These are phyloP conservation scores for Drosophila fungiperda DNA, from an alignment of 2,888 invertebrate genomes.

Conservation along the genomic window DNA sequence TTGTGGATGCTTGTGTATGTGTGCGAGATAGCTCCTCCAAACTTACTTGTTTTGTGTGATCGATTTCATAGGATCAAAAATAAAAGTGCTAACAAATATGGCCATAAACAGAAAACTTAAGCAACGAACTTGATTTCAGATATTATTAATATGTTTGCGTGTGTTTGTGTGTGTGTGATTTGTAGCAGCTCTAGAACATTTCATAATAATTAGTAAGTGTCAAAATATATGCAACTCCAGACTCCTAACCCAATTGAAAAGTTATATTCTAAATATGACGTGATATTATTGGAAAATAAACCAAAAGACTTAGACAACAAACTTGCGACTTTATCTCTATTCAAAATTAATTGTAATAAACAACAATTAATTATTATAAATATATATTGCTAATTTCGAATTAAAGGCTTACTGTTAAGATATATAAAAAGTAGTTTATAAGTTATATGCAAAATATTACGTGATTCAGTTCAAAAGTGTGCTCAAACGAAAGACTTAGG, in stretches of 20 bases:
- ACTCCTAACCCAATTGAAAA: not conserved
- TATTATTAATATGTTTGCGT: not conserved
- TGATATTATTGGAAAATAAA: not conserved
- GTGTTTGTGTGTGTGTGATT: not conserved
- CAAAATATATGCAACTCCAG: not conserved
- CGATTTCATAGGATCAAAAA: not conserved
- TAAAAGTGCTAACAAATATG: not conserved
- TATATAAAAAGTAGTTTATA: not conserved
- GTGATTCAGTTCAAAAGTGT: constrained; percentile 7
- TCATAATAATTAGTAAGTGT: not conserved
- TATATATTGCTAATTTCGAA: not conserved
- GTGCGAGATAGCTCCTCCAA: constrained; percentile 7
- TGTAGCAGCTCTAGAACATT: not conserved
- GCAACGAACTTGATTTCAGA: constrained; percentile 7
- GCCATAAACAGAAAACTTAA: constrained; percentile 1
- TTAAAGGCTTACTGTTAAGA: constrained; percentile 8
- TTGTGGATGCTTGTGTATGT: not conserved
- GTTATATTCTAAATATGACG: constrained; percentile 1
- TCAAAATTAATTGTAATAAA: not conserved
- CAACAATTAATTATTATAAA: not conserved
- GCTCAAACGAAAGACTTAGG: constrained; percentile 66
- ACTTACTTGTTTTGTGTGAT: not conserved
- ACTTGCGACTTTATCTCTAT: constrained; percentile 19
- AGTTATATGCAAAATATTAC: constrained; percentile 4
- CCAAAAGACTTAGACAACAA: constrained; percentile 61